Base-by-base conservation (phyloP, 2,797 vertebrate genomes). In the Cygnus olor region DNA sequence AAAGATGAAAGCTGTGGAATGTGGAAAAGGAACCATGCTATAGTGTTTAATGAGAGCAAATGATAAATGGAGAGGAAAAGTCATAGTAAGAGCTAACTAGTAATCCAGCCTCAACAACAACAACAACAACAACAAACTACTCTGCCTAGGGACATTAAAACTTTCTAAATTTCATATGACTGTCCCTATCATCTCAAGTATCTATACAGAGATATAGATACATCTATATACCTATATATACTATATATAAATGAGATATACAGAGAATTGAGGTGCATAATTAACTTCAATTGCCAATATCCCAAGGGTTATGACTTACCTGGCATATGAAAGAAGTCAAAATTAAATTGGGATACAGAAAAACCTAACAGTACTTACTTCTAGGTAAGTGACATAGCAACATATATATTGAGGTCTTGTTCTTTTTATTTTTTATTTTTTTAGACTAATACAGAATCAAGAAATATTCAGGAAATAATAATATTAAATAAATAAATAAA, bases 71-170 rank as follows among this genome's bases (percentile, higher is more conserved):
- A 82, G n/a, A 74, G 24, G 28, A 80, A 82, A 91, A 1, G 12
- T 22, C 5, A 1, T 27, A 32, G 7, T 28, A 63, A 88, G 5
- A 61, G 47, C 27, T 89, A 20, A 9, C 6, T 61, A 65, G 66
- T 73, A 73, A 88, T 53, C 7, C 9, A 84, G 3, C 4, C 30
- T n/a, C 76, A 89, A 72, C 1, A 12, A 13, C 1, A 2, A 34
- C 1, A 2, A 34, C 72, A 11, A 12, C 1, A 12, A 13, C 1
- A 1, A 34, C 42, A 73, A 45, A 77, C 16, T 66, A 7, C 14
- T 80, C 21, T 85, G 5, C 10, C 20, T 42, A 57, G 4, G 11
- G 21, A 3, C 6, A 36, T 21, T 58, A 54, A 79, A 42, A 40
- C 6, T 28, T 76, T 34, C 9, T 61, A 15, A 45, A 25, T 76